Conservation (phyloP, 2,797 vertebrate species). For the Phrynocephalus guinanensis region DNA sequence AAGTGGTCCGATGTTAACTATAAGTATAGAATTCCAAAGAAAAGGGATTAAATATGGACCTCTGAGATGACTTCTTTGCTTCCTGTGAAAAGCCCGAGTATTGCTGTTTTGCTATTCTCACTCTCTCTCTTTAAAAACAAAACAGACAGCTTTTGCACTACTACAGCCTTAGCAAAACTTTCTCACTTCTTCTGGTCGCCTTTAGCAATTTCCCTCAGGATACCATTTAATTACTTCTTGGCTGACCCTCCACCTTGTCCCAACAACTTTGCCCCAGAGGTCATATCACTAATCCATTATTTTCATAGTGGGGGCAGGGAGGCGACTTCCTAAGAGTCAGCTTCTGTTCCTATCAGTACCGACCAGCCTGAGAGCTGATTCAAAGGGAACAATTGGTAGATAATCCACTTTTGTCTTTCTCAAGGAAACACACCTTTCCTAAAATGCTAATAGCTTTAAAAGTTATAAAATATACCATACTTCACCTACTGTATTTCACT, state of each 20-base stretch:
- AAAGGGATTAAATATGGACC: slow-evolving; percentile 58
- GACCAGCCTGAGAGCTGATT: slow-evolving; percentile 29
- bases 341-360: slow-evolving; percentile 49
- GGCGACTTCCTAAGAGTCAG: slow-evolving; percentile 46
- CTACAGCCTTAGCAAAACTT: neutral
- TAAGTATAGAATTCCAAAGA: slow-evolving; percentile 47
- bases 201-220: slow-evolving; percentile 61
- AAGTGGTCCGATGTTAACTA: neutral
- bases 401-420: slow-evolving; percentile 32
- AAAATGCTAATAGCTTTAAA: slow-evolving; percentile 20
- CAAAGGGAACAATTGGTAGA: slow-evolving; percentile 47
- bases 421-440: slow-evolving; percentile 41
- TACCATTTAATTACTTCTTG: slow-evolving; percentile 71
- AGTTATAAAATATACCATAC: neutral
- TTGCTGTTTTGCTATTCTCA: neutral
- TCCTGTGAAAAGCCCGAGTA: neutral
- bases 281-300: slow-evolving; percentile 69
- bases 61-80: slow-evolving; percentile 41
- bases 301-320: slow-evolving; percentile 44
- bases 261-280: slow-evolving; percentile 72
- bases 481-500: no score
- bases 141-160: neutral
- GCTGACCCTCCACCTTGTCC: slow-evolving; percentile 74
- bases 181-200: slow-evolving; percentile 46
- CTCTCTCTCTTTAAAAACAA: neutral